A percentile compares a stretch with the other conserved stretches of the same genome.
These are phyloP conservation scores for Drosophila fulvimacula DNA, from an alignment of 2,888 invertebrate species.

Conservation along the genomic window DNA sequence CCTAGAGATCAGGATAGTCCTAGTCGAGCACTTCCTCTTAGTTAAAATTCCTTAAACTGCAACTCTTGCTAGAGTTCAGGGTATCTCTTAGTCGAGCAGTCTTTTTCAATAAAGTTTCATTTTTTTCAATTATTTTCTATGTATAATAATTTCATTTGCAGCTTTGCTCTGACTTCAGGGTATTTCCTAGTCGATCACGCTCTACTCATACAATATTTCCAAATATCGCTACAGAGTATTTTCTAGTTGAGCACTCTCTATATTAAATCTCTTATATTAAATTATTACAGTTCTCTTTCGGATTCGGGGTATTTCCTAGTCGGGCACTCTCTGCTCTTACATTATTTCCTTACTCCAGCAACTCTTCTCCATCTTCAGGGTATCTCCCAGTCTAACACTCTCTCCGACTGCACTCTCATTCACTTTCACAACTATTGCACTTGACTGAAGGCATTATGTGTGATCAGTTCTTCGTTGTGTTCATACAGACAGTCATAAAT, in stretches of 20 bases:
- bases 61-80: too few relatives aligned
- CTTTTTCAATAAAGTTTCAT: too few relatives aligned
- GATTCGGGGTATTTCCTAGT: background rate
- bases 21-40: too few relatives aligned
- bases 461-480: background rate
- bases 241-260: background rate
- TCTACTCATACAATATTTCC: background rate
- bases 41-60: too few relatives aligned
- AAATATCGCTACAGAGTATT: background rate
- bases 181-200: background rate
- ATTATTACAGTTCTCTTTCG: too few relatives aligned
- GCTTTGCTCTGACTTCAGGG: too few relatives aligned
- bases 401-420: background rate
- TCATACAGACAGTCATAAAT: background rate
- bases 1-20: too few relatives aligned
- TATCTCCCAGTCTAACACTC: background rate
- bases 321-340: background rate
- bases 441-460: slow-evolving; percentile 6
- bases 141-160: too few relatives aligned
- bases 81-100: too few relatives aligned
- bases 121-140: too few relatives aligned
- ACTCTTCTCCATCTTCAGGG: background rate
- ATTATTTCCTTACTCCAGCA: background rate
- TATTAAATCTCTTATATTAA: background rate
- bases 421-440: slow-evolving; percentile 7